Percentiles rank a stretch among this genome's conserved stretches.
These are phyloP conservation scores for Eupithecia dodoneata DNA, from an alignment of 2,888 invertebrate genomes.

Conservation along the genomic window DNA sequence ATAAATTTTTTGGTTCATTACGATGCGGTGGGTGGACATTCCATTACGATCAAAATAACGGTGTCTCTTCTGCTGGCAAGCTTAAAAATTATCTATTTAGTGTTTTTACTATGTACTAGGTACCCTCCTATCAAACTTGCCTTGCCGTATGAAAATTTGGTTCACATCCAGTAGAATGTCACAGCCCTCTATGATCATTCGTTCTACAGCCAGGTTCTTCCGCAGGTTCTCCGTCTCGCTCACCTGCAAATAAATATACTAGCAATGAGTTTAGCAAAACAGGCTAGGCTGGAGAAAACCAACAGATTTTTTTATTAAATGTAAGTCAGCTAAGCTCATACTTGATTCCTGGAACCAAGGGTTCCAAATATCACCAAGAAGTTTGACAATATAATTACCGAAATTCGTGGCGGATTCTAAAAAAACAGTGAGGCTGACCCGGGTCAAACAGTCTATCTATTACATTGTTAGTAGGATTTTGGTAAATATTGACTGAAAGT, in stretches of 20 bases:
- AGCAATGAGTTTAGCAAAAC: background rate
- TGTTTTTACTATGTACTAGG: no score
- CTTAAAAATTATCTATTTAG: no score
- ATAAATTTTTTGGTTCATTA: no score
- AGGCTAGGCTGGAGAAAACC: background rate
- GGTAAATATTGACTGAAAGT: no score
- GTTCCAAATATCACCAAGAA: background rate
- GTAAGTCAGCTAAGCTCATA: background rate
- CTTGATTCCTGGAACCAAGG: background rate
- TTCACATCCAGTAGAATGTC: slow-evolving; percentile 96
- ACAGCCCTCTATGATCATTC: slow-evolving; percentile 97
- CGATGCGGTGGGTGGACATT: no score
- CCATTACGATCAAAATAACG: no score
- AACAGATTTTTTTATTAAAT: background rate
- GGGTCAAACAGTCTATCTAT: no score
- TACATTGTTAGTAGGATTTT: no score
- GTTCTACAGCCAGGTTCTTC: slow-evolving; percentile 95
- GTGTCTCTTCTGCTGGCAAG: no score
- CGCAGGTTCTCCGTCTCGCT: slow-evolving; percentile 96
- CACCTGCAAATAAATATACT: slow-evolving; percentile 78
- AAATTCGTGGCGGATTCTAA: background rate
- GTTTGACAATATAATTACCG: background rate
- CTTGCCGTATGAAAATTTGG: slow-evolving; percentile 96
- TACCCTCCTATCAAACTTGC: slow-evolving; percentile 64
- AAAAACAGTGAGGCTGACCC: background rate